Evolutionary conservation across 2,113 vertebrate species (phyloP), one percentile per base, ranked within the genome.

Genomic region (Tachycineta bicolor): DNA sequence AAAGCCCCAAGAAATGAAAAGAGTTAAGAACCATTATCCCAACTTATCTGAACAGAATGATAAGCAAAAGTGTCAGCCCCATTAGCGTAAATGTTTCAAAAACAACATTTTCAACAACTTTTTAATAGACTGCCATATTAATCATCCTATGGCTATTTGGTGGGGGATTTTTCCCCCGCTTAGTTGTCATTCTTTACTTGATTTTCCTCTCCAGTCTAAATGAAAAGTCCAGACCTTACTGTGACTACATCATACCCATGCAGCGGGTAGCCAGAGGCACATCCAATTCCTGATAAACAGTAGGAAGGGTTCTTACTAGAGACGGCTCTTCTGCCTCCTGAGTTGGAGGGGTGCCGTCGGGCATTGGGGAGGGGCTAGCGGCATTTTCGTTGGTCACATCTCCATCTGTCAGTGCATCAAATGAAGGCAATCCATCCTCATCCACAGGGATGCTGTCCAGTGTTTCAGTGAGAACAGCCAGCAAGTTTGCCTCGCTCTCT

Each of bases 401-500:
- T 98, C 99, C 99, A 98, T 99, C 99, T 98, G 99, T 99, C 99
- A 99, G 98, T 76, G 99, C 99, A 97, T 99, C 99, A 97, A 99
- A 99, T 78, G 99, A 99, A 98, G 99, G 99, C 98, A 99, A 98
- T 98, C 99, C 99, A 98, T 99, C 99, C 98, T 99, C 99, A 97
- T 99, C 99, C 98, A 99, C 99, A 46, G 99, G 99, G 98, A 99
- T 99, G 98, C 99, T 99, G 98, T 99, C 99, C 98, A 99, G 98
- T 81, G 99, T 99, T 98, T 99, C 99, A 95, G 99, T 99, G 97
- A 99, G 99, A 97, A 99, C 99, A 64, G 99, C 99, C 98, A 99
- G 98, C 98, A 99, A 98, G 98, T 99, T 99, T 91, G 99, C 99
- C 98, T 99, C 99, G 91, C 99, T 99, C 98, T 99, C 99, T 98